A percentile compares a stretch with the other conserved stretches of the same genome.
Evolutionary conservation across 2,113 vertebrate genomes (phyloP).

Genomic region (Anolis sagrei): DNA sequence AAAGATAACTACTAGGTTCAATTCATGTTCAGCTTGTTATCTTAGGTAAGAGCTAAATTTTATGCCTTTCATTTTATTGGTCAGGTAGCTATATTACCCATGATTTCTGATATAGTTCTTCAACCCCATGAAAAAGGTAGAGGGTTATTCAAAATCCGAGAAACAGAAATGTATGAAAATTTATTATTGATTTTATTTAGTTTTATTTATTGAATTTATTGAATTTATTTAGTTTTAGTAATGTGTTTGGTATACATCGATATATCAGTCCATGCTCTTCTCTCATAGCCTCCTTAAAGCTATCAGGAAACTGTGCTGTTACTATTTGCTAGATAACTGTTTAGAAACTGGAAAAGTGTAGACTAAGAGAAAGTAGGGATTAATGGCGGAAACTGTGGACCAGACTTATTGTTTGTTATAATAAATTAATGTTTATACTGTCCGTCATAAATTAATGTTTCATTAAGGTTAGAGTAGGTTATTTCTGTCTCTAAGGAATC

Average conservation of each 20-base stretch:
- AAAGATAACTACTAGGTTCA: too few relatives aligned
- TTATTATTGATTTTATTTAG: not conserved
- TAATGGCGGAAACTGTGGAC: conserved; percentile 3
- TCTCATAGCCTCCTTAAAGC: not conserved
- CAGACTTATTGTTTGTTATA: not conserved
- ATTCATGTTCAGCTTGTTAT: not conserved
- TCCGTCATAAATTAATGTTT: not conserved
- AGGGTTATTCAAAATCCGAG: not conserved
- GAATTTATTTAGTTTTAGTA: not conserved
- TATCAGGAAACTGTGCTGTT: not conserved
- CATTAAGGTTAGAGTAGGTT: conserved; percentile 1
- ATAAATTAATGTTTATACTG: not conserved
- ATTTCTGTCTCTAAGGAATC: conserved; percentile 12
- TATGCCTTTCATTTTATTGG: not conserved
- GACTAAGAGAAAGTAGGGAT: not conserved
- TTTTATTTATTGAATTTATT: too few relatives aligned
- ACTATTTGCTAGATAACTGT: not conserved
- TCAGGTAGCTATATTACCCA: not conserved
- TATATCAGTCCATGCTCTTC: not conserved
- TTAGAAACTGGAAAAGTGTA: not conserved
- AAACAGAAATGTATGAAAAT: not conserved
- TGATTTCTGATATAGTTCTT: not conserved
- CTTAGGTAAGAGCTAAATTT: not conserved
- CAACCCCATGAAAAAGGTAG: not conserved
- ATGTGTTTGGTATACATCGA: not conserved